These are phyloP conservation scores for Spicauda simplicius DNA, from an alignment of 2,888 invertebrate species.

Conservation along the genomic window DNA sequence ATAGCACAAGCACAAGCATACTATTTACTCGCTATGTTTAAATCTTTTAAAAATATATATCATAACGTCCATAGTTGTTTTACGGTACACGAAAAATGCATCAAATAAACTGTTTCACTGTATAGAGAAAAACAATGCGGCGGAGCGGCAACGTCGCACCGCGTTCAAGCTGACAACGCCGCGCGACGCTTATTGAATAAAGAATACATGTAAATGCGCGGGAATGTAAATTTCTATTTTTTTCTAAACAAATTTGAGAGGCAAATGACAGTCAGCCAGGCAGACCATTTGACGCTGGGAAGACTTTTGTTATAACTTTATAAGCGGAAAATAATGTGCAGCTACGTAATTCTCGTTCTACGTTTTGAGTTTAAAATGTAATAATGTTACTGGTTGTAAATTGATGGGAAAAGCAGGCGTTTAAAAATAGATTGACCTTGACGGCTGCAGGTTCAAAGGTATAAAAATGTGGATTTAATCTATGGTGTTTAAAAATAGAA, in stretches of 20 bases:
- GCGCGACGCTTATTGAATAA: constrained; percentile 49
- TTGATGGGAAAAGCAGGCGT: neutral
- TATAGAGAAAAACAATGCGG: constrained; percentile 31
- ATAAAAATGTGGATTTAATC: neutral
- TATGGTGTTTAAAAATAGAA: neutral
- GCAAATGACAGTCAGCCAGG: constrained; percentile 16
- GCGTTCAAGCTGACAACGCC: constrained; percentile 69
- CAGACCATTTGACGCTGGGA: constrained; percentile 22
- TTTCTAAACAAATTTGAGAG: constrained; percentile 28
- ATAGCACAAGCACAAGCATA: too few species aligned
- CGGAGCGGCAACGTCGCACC: constrained; percentile 73
- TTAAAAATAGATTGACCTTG: constrained; percentile 16
- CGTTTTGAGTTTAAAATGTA: neutral
- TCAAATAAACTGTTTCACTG: constrained; percentile 37
- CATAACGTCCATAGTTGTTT: constrained; percentile 6
- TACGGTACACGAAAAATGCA: constrained; percentile 39
- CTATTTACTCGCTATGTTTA: too few species aligned
- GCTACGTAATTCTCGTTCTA: neutral
- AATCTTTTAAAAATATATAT: too few species aligned
- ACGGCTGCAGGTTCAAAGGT: constrained; percentile 1
- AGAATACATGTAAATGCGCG: constrained; percentile 37
- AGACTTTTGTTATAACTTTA: constrained; percentile 6
- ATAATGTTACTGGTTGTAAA: neutral
- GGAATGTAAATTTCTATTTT: constrained; percentile 33
- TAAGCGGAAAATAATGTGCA: constrained; percentile 10